Conservation (phyloP, 2,797 vertebrate species). For the Bradypodion pumilum region DNA sequence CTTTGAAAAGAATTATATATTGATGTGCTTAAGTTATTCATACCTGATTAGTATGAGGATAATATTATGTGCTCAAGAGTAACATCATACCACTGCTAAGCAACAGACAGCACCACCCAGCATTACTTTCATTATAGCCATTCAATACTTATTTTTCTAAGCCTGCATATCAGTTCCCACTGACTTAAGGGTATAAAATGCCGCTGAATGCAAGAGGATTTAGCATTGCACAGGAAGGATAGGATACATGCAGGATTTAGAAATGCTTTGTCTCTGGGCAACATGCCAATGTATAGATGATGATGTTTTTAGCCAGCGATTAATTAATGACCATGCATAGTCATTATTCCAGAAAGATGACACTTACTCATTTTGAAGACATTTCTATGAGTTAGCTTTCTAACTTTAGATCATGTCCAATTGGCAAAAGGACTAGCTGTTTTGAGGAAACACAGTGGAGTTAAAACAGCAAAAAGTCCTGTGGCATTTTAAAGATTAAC, state of each 20-base stretch:
- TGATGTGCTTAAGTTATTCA: too few relatives aligned
- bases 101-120: too few relatives aligned
- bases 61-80: too few relatives aligned
- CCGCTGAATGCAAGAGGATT: not conserved
- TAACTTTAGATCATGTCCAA: not conserved
- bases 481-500: too few relatives aligned
- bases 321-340: conserved; percentile 32
- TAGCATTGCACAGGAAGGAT: too few relatives aligned
- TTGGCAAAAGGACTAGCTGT: not conserved
- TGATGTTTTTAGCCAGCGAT: conserved; percentile 64
- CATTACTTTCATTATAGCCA: too few relatives aligned
- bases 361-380: conserved; percentile 32
- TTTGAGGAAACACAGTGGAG: not conserved
- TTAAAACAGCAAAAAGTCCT: too few relatives aligned
- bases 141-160: too few relatives aligned
- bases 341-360: conserved; percentile 48
- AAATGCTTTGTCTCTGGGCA: conserved; percentile 58
- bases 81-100: too few relatives aligned
- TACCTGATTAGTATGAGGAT: too few relatives aligned
- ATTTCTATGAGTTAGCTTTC: not conserved
- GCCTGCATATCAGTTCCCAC: not conserved
- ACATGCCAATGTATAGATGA: conserved; percentile 62
- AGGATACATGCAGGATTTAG: not conserved
- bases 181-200: not conserved
- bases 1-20: too few relatives aligned